Evolutionary conservation across 2,113 vertebrate species (phyloP).

Genomic region (Sebastes fasciatus): DNA sequence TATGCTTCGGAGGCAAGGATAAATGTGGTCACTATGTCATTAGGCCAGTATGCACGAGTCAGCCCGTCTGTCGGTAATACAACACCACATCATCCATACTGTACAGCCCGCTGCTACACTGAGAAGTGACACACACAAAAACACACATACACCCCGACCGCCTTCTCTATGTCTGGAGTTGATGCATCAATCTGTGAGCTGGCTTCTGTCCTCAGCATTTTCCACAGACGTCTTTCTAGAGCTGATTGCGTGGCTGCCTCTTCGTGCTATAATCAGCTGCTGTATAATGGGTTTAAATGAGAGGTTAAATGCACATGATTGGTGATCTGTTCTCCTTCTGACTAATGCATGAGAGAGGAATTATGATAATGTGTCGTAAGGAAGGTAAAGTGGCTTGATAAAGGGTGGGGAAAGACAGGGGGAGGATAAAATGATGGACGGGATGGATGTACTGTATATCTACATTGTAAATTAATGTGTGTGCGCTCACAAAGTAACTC

Average conservation of each 20-base stretch:
- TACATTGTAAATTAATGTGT: slow-evolving; percentile 9
- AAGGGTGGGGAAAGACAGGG: slow-evolving; percentile 18
- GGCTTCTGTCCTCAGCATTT: slow-evolving; percentile 60
- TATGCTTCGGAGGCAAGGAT: slow-evolving; percentile 44
- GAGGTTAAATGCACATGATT: slow-evolving; percentile 70
- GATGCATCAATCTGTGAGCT: slow-evolving; percentile 49
- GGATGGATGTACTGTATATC: slow-evolving; percentile 18
- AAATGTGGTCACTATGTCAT: slow-evolving; percentile 77
- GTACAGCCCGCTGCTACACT: slow-evolving; percentile 34
- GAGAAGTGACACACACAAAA: slow-evolving; percentile 12
- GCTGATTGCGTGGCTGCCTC: slow-evolving; percentile 47
- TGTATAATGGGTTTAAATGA: slow-evolving; percentile 65
- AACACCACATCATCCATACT: slow-evolving; percentile 61
- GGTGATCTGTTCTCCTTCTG: slow-evolving; percentile 52
- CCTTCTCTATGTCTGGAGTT: slow-evolving; percentile 40
- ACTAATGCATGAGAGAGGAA: slow-evolving; percentile 64
- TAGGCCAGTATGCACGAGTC: slow-evolving; percentile 73
- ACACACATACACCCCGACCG: slow-evolving; percentile 4
- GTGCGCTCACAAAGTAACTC: slow-evolving; percentile 19
- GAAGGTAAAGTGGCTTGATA: slow-evolving; percentile 45
- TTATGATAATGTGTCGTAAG: slow-evolving; percentile 56
- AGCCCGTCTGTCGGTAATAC: slow-evolving; percentile 66
- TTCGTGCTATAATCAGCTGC: slow-evolving; percentile 53
- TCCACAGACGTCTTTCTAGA: slow-evolving; percentile 40
- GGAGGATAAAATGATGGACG: slow-evolving; percentile 18